phyloP scores from a whole-genome alignment of 2,797 vertebrate genomes.

The Momotus momota region DNA sequence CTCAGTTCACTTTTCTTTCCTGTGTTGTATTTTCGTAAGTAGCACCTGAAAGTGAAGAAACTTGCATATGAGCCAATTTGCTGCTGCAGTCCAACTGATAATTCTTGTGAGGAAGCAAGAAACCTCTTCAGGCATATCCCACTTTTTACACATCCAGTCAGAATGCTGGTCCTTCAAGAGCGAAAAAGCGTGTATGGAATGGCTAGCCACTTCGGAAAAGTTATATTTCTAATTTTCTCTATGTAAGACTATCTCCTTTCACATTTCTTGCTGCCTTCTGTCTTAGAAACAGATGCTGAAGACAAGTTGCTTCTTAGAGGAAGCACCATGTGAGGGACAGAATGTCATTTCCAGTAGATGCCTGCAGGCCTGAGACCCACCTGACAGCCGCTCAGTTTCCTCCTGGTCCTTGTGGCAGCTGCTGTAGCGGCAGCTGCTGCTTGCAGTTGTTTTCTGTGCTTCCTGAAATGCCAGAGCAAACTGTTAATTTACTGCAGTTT shows the following conservation, averaged over 20 bases:
- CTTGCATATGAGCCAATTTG: neutral
- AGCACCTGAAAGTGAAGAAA: neutral
- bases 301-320: neutral
- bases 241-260: neutral
- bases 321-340: neutral
- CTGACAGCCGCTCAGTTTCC: neutral
- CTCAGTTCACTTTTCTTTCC: neutral
- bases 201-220: neutral
- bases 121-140: too few relatives aligned
- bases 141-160: rapidly evolving
- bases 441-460: neutral
- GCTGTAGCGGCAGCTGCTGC: neutral
- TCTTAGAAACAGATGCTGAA: neutral
- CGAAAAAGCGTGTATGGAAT: neutral
- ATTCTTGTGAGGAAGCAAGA: too few relatives aligned
- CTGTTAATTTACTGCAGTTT: neutral
- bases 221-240: rapidly evolving
- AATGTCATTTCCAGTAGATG: rapidly evolving
- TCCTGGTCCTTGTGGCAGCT: neutral
- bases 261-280: neutral
- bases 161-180: neutral
- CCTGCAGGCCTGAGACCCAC: neutral
- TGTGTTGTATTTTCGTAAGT: neutral
- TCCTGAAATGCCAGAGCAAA: neutral
- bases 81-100: neutral